Evolutionary conservation across 2,113 vertebrate genomes (phyloP), one percentile per base, ranked within the genome.

Genomic region (Mastomys natalensis): DNA sequence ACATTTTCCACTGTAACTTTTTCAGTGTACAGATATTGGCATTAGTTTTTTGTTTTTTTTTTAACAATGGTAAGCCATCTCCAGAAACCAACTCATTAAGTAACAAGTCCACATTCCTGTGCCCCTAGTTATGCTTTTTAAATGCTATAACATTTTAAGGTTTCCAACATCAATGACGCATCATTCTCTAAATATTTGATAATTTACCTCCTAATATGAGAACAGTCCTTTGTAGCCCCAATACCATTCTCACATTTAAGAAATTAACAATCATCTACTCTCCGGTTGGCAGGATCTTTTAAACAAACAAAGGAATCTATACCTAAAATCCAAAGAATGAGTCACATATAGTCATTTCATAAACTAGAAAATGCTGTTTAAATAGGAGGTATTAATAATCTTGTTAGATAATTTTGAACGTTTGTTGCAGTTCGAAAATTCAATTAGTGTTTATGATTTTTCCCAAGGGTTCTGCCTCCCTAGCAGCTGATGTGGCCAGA

Each of bases 241-340:
- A 80, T 60, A 76, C 37, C 55, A 76, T 89, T 95, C 45, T 97
- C 88, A 85, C 80, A 95, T 48, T 45, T 81, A 90, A 95, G 90
- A 96, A 93, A 91, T 94, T 94, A 96, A 77, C 74, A 94, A 60
- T 22, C 66, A 78, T 80, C 64, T 88, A 91, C 53, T 78, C 90
- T 80, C 70, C 70, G 88, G 58, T 93, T 97, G 90, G 77, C 72
- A 90, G 74, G 45, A 22, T 93, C 84, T 91, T 91, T 93, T 77
- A 93, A 93, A 96, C 91, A 95, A 97, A 90, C 82, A 97, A 97
- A 96, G 64, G 40, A 48, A 95, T 96, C 82, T 87, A 94, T 22
- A 73, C 70, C 34, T 74, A 90, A 94, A 98, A 90, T 91, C 86
- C 95, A 53, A 68, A 34, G n/a, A 81, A 85, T 96, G 88, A 97